phyloP scores from a whole-genome alignment of 2,888 invertebrate species.

The Agrilus cyanescens region DNA sequence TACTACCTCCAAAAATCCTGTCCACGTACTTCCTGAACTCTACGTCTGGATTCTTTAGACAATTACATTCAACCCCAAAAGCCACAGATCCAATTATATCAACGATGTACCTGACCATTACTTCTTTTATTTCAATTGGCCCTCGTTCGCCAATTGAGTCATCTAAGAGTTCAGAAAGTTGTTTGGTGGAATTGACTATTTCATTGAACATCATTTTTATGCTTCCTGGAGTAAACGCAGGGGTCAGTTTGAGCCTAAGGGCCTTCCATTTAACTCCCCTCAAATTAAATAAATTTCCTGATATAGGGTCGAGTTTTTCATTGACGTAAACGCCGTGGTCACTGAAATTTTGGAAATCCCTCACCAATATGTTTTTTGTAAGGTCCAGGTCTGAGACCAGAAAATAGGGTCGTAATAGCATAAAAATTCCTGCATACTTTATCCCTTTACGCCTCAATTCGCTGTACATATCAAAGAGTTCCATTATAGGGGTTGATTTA shows the following conservation, averaged over 20 bases:
- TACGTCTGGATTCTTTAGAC: constrained; percentile 37
- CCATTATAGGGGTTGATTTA: no score
- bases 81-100: no score
- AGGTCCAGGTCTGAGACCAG: constrained; percentile 26
- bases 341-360: constrained; percentile 28
- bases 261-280: constrained; percentile 33
- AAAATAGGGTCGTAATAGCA: constrained; percentile 20
- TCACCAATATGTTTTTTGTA: constrained; percentile 26
- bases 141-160: constrained; percentile 13
- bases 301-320: constrained; percentile 24
- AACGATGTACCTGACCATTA: constrained; percentile 35
- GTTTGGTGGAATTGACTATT: constrained; percentile 22
- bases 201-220: constrained; percentile 33
- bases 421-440: constrained; percentile 22
- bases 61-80: constrained; percentile 43
- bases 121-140: constrained; percentile 33
- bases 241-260: constrained; percentile 30
- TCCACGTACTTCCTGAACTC: constrained; percentile 29
- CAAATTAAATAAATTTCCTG: constrained; percentile 21
- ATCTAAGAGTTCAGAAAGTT: constrained; percentile 21
- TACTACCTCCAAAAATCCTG: constrained; percentile 9
- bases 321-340: constrained; percentile 24
- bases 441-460: no score
- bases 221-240: constrained; percentile 35
- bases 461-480: no score